Conservation (phyloP, 2,888 invertebrate genomes). For the Synergus gifuensis region DNA sequence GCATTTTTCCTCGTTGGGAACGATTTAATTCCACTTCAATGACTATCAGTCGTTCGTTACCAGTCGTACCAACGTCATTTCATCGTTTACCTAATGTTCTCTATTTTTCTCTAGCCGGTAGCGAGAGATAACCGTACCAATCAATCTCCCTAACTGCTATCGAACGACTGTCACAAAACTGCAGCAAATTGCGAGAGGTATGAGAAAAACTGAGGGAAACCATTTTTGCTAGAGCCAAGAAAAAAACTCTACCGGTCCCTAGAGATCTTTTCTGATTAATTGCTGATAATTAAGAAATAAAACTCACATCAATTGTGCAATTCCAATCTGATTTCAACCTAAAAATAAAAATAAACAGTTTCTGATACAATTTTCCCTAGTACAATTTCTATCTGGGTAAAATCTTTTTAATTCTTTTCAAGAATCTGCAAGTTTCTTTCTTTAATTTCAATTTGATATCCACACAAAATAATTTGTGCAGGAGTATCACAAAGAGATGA, state of each 20-base stretch:
- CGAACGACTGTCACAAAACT: constrained; percentile 56
- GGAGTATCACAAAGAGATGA: background rate
- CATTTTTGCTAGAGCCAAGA: background rate
- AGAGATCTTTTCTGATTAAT: constrained; percentile 6
- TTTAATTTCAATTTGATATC: background rate
- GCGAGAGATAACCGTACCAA: constrained; percentile 53
- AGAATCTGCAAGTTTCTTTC: background rate
- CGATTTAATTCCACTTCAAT: constrained; percentile 24
- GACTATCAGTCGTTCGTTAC: constrained; percentile 33
- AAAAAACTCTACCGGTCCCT: background rate
- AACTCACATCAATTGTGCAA: background rate
- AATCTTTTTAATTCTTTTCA: background rate
- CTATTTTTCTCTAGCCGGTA: constrained; percentile 48
- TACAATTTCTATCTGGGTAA: too few relatives aligned
- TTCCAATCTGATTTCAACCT: background rate
- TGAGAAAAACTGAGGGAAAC: constrained; percentile 22
- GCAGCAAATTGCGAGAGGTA: constrained; percentile 53
- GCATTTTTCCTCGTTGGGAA: constrained; percentile 21
- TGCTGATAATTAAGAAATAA: background rate
- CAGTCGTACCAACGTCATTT: constrained; percentile 40
- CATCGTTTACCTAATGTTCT: constrained; percentile 54
- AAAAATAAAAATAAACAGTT: background rate
- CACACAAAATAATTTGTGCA: too few relatives aligned
- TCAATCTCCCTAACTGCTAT: constrained; percentile 58
- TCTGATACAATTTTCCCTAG: background rate